Evolutionary conservation across 2,797 vertebrate species (phyloP).

Genomic region (Anguilla obscura): DNA sequence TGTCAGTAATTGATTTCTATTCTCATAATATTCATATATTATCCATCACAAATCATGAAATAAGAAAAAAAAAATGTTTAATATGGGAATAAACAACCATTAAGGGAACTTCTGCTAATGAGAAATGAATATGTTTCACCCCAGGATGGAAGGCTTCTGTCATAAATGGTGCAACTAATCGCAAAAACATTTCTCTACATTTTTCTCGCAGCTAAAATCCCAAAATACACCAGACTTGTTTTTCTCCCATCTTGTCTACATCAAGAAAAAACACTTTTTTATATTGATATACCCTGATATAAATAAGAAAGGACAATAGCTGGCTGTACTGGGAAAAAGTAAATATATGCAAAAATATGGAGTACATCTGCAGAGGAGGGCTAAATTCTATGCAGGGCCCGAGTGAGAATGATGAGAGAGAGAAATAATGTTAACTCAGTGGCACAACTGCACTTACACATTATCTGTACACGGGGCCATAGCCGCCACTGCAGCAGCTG

Average conservation of each 20-base stretch:
- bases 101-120: constrained; percentile 23
- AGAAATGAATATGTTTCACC: constrained; percentile 10
- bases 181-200: constrained; percentile 6
- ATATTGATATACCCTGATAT: constrained; percentile 24
- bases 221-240: constrained; percentile 5
- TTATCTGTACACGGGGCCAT: constrained; percentile 16
- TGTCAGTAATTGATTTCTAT: constrained; percentile 2
- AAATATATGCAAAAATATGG: background rate
- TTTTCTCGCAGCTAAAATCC: constrained; percentile 19
- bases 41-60: constrained; percentile 1
- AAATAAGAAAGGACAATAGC: constrained; percentile 24
- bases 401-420: background rate
- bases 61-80: background rate
- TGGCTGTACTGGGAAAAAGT: constrained; percentile 12
- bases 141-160: constrained; percentile 7
- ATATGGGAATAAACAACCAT: constrained; percentile 20
- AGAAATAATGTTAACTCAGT: constrained; percentile 9
- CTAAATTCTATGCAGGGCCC: background rate
- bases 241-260: constrained; percentile 12
- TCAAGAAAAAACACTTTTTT: background rate
- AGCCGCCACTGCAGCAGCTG: background rate
- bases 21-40: constrained; percentile 21
- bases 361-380: background rate
- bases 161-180: constrained; percentile 17
- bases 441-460: background rate